These are phyloP conservation scores for Pollimyrus isidori DNA, from an alignment of 2,113 vertebrate species.

Conservation along the genomic window DNA sequence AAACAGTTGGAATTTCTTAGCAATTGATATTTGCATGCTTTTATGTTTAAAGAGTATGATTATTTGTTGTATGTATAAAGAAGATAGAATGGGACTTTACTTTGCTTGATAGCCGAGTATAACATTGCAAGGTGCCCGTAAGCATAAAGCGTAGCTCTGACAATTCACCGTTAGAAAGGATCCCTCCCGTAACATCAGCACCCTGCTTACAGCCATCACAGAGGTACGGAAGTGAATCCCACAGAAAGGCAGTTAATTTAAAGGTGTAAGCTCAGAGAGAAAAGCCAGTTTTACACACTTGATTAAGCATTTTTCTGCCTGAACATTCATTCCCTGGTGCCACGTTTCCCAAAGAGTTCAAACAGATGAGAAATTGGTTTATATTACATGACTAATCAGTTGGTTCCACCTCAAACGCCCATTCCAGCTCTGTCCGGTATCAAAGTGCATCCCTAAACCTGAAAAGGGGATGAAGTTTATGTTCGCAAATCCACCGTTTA, in stretches of 20 bases:
- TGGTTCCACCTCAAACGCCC: conserved; percentile 19
- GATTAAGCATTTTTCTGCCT: conserved; percentile 25
- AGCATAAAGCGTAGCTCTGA: background rate
- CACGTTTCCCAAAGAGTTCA: conserved; percentile 17
- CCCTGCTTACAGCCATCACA: background rate
- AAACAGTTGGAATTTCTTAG: background rate
- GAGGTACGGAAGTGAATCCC: background rate
- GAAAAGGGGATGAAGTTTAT: background rate
- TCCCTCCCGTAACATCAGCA: background rate
- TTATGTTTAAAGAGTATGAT: background rate
- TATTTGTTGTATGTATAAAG: background rate
- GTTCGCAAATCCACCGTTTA: background rate
- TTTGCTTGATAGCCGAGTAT: background rate
- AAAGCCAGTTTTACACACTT: conserved; percentile 22
- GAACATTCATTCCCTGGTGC: background rate
- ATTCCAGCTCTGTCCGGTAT: background rate
- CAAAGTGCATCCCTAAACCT: conserved; percentile 3
- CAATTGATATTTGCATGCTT: background rate
- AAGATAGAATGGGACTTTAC: background rate
- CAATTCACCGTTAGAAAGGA: background rate
- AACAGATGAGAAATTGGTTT: conserved; percentile 27
- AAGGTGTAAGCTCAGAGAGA: conserved; percentile 18
- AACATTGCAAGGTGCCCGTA: background rate
- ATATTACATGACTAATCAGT: conserved; percentile 24
- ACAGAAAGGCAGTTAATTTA: conserved; percentile 12